Evolutionary conservation across 2,113 vertebrate genomes (phyloP).

Genomic region (Ornithorhynchus anatinus): DNA sequence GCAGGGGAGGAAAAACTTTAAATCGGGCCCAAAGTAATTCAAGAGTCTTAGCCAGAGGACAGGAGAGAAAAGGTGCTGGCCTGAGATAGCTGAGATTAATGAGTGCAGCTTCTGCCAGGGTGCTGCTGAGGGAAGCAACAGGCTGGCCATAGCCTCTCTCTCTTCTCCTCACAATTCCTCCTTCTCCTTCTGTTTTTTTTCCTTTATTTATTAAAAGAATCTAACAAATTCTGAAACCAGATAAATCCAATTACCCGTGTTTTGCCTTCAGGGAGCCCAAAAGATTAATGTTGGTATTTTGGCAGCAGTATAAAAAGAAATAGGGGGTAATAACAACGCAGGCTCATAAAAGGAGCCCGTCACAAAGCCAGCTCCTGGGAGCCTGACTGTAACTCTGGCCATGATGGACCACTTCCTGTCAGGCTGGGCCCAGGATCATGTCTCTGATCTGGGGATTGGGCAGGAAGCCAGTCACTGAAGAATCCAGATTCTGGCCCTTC

Average conservation of each 20-base stretch:
- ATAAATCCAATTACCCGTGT: constrained; percentile 84
- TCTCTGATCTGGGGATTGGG: neutral
- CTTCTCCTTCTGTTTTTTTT: too few relatives aligned
- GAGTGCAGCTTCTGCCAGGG: neutral
- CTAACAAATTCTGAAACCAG: constrained; percentile 80
- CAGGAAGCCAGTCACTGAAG: neutral
- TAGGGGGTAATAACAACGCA: constrained; percentile 76
- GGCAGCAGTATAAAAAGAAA: constrained; percentile 82
- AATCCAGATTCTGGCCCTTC: neutral
- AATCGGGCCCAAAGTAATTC: constrained; percentile 9
- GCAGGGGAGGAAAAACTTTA: neutral
- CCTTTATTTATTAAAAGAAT: constrained; percentile 60
- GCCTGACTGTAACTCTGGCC: constrained; percentile 32
- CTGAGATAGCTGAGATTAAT: constrained; percentile 20
- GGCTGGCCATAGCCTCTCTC: rapidly evolving
- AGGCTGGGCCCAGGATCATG: neutral
- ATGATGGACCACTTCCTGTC: neutral
- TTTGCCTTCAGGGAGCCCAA: constrained; percentile 76
- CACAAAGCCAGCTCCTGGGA: constrained; percentile 12
- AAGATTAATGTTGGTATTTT: constrained; percentile 84
- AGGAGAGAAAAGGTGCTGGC: neutral
- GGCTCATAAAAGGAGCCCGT: constrained; percentile 63
- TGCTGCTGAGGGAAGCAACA: neutral
- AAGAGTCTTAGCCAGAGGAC: neutral
- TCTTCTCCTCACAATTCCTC: neutral